Evolutionary conservation across 2,888 invertebrate genomes (phyloP), one percentile per base, ranked within the genome.

Genomic region (Leptopilina drosophilae): DNA sequence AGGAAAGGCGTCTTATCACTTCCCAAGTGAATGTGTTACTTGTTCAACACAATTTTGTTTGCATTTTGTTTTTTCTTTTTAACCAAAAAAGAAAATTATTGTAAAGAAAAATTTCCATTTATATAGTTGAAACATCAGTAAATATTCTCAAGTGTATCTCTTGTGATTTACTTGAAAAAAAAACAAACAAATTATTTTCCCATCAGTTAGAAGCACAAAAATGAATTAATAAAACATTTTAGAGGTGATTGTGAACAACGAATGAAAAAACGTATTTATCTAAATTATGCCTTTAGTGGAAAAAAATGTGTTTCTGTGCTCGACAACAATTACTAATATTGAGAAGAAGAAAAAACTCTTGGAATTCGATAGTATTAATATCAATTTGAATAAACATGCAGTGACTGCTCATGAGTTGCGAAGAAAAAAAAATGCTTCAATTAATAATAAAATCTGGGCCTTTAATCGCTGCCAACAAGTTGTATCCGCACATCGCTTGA

Each of bases 401-500:
- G 49, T 26, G 26, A 20, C 8, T 26, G 12, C 8, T 26, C 26
- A 73, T 56, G 33, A n/a, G 56, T 8, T 33, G 8, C 26, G 14
- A 33, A 33, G 33, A 42, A 42, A 42, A 53, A 56, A 8, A 5
- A 33, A 49, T 53, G 56, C 11, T 11, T 14, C 14, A 56, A 56
- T 73, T 73, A 9, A 14, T 26, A 53, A n/a, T 8, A 33, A 14
- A 56, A n/a, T 73, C 53, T 53, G 53, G n/a, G 56, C 14, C 11
- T 73, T 53, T n/a, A 33, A 73, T 73, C 73, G 33, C 11, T 33
- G 56, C 14, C 14, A 73, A 53, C 14, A 73, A 53, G 8, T 33
- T 33, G n/a, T 56, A 56, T 73, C 73, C 53, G 26, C 53, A 26
- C 2, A 73, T 73, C 40, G 56, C n/a, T 73, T 73, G 73, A 73